Base-by-base conservation (phyloP, 1,140 invertebrate genomes). In the Hypothenemus hampei region DNA sequence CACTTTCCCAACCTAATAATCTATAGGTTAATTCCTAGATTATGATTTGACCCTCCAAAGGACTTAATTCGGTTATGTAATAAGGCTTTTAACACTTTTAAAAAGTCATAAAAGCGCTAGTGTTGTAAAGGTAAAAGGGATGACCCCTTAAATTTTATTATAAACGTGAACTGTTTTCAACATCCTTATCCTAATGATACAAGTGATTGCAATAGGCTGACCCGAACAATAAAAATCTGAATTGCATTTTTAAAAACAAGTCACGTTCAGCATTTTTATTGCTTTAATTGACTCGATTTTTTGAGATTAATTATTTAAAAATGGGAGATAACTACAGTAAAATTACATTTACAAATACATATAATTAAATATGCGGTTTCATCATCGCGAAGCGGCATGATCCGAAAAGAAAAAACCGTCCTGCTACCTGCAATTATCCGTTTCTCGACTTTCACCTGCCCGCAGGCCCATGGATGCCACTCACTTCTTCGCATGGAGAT, bases 401-500 rank as follows among this genome's bases (percentile, higher is more conserved):
- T 31, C 26, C 26, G n/a, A n/a, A n/a, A n/a, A 1, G 13, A 31
- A 31, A 31, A 8, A 31, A 11, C 26, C 26, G 26, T 31, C 26
- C 13, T 31, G 26, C 26, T 31, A 31, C 26, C 26, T 1, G 26
- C 26, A 31, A 31, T 31, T 31, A 31, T 3, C 13, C 8, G 26
- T 13, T 31, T 11, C 16, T 37, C 18, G 35, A 43, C 40, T 43
- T 43, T 43, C 40, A 43, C 40, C 22, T 23, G 22, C 20, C 20
- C 40, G 19, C 8, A 21, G 22, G 40, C 4, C 36, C 11, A n/a
- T 23, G 0, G 40, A 43, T 43, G 8, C 40, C 40, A 43, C 40
- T 43, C 40, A 43, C 40, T 43, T 43, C 40, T 43, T 39, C 26
- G 7, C 11, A n/a, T 31, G 26, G 26, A 11, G 21, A 8, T 43